Evolutionary conservation across 2,888 invertebrate species (phyloP).

Genomic region (Drosophila quinaria): DNA sequence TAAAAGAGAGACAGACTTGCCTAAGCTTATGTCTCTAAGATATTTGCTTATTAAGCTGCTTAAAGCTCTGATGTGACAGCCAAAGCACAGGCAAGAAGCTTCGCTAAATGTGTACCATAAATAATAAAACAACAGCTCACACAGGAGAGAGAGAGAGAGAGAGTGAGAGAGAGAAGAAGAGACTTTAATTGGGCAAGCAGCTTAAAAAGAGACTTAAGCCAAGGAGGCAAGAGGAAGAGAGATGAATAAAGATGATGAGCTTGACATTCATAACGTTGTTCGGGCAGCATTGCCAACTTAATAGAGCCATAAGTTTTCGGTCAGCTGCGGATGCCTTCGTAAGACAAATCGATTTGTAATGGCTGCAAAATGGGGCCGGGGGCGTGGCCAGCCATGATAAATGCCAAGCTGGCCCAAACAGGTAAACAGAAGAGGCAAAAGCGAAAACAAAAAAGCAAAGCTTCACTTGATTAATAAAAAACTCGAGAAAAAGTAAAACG

Average conservation of each 20-base stretch:
- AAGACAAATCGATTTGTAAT: constrained; percentile 85
- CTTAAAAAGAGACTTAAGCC: constrained; percentile 30
- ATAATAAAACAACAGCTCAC: neutral
- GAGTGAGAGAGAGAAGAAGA: neutral
- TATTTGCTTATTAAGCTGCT: constrained; percentile 1
- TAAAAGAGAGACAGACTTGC: neutral
- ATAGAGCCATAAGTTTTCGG: constrained; percentile 71
- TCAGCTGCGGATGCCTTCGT: constrained; percentile 32
- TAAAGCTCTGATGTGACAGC: neutral
- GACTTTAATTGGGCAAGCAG: constrained; percentile 49
- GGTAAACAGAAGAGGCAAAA: constrained; percentile 21
- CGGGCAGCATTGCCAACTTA: constrained; percentile 41
- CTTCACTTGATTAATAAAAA: constrained; percentile 64
- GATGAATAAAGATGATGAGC: constrained; percentile 6
- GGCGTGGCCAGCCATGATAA: constrained; percentile 58
- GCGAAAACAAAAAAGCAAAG: constrained; percentile 9
- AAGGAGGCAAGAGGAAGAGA: neutral
- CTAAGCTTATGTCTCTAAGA: neutral
- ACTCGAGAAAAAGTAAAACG: constrained; percentile 15
- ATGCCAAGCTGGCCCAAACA: constrained; percentile 49
- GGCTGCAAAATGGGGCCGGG: constrained; percentile 50
- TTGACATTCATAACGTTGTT: constrained; percentile 52
- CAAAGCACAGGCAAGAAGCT: neutral
- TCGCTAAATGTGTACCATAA: constrained; percentile 19
- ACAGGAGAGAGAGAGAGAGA: neutral